Evolutionary conservation across 2,888 invertebrate genomes (phyloP), one percentile per base, ranked within the genome.

Genomic region (Trilocha varians): DNA sequence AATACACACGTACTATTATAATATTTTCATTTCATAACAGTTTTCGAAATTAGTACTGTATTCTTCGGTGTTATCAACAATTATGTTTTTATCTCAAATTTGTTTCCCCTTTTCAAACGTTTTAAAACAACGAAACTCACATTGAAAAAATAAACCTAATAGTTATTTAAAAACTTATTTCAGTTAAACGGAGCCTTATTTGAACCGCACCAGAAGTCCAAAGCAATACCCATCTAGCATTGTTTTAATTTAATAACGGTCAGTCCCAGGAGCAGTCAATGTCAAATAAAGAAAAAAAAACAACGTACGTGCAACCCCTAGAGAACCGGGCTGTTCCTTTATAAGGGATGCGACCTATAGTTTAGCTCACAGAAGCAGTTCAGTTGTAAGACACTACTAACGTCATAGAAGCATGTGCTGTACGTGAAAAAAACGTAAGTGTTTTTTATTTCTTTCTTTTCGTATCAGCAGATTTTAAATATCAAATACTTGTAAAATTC

Each of bases 171-270:
- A 47, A 44, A 44, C 64, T 56, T n/a, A n/a, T n/a, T n/a, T n/a
- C n/a, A n/a, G n/a, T n/a, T n/a, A n/a, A n/a, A n/a, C n/a, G n/a
- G 39, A 50, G 59, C 71, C 66, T 70, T 71, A 58, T 39, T 34
- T 33, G 36, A 13, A 6, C 47, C 53, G 56, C 55, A 70, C 55
- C 57, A 58, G 37, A 63, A 62, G 72, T 74, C 77, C 64, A 63
- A 62, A 71, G 66, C 71, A 78, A 79, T 78, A 65, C 65, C 60
- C 57, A 55, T 56, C 57, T 39, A 62, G 63, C 70, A 68, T 66
- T 78, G 78, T 79, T 82, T 78, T 83, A 84, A 85, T 84, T 79
- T 78, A 82, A 85, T 84, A 85, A 80, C 76, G 59, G 71, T 65
- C 70, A 59, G 65, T 42, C 38, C 39, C 59, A 64, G 75, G 55